A percentile compares a stretch with the other conserved stretches of the same genome.
Evolutionary conservation across 53 echinoderm and acorn worm genomes (phyloP).

Genomic region (Holothuria leucospilota): DNA sequence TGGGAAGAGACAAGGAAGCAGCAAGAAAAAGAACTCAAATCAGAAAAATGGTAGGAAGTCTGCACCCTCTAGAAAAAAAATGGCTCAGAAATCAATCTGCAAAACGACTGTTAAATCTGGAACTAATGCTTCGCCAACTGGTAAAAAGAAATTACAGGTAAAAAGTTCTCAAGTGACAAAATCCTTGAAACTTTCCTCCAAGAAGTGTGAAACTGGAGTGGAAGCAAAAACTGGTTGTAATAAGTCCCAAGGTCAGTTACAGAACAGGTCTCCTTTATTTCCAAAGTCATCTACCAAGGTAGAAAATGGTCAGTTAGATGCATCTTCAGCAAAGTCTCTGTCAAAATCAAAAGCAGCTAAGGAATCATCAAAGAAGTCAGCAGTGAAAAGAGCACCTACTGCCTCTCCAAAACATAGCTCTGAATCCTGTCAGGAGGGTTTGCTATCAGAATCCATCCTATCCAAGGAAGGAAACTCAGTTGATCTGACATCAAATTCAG

Average conservation of each 20-base stretch:
- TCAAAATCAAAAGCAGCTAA: background rate
- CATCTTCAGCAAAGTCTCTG: background rate
- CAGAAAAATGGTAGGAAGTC: background rate
- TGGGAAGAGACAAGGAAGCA: background rate
- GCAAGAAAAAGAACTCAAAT: background rate
- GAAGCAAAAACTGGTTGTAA: too few species aligned
- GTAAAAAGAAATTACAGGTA: too few species aligned
- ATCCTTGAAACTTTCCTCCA: too few species aligned
- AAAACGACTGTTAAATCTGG: background rate
- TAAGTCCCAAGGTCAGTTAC: too few species aligned
- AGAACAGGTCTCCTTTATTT: too few species aligned
- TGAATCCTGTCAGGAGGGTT: too few species aligned
- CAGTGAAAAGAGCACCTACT: background rate
- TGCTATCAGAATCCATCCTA: too few species aligned
- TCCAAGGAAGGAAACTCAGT: background rate
- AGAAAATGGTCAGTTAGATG: background rate
- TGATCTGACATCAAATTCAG: constrained; percentile 7
- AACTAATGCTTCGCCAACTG: too few species aligned
- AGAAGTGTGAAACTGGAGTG: too few species aligned
- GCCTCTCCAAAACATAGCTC: too few species aligned
- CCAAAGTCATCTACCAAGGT: background rate
- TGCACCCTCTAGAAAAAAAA: background rate
- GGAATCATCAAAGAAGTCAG: background rate
- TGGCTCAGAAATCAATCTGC: background rate
- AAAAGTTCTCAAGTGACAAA: too few species aligned